Percentiles rank a stretch among this genome's conserved stretches.
These are phyloP conservation scores for Beris chalybata DNA, from an alignment of 2,888 invertebrate species.

Conservation along the genomic window DNA sequence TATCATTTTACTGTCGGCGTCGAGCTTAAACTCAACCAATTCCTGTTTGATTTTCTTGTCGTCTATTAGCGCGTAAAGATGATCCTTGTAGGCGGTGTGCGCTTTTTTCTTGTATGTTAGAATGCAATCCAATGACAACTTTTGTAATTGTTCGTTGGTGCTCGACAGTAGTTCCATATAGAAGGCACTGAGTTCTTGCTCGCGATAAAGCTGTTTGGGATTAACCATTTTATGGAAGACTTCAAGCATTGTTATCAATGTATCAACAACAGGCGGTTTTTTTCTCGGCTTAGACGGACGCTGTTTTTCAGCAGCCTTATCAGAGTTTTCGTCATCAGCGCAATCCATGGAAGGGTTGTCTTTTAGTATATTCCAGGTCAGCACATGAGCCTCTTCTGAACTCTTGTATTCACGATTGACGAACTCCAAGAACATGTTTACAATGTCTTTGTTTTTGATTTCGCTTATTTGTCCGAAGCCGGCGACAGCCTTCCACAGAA, in stretches of 20 bases:
- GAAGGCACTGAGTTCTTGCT: slow-evolving; percentile 72
- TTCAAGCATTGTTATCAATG: slow-evolving; percentile 68
- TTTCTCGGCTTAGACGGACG: slow-evolving; percentile 39
- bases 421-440: slow-evolving; percentile 78
- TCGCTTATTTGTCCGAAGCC: slow-evolving; percentile 76
- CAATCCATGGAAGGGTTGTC: slow-evolving; percentile 43
- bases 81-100: slow-evolving; percentile 76
- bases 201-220: slow-evolving; percentile 77
- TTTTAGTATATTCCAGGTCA: slow-evolving; percentile 59
- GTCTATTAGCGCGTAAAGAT: slow-evolving; percentile 78
- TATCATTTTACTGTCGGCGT: slow-evolving; percentile 69
- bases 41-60: slow-evolving; percentile 88
- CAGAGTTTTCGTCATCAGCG: slow-evolving; percentile 39
- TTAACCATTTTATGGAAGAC: slow-evolving; percentile 79
- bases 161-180: slow-evolving; percentile 80
- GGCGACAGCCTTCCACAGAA: slow-evolving; percentile 80
- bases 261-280: slow-evolving; percentile 38
- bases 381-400: slow-evolving; percentile 61
- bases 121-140: slow-evolving; percentile 82
- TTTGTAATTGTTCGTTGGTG: slow-evolving; percentile 78
- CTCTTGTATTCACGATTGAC: slow-evolving; percentile 64
- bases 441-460: slow-evolving; percentile 76
- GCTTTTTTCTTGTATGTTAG: slow-evolving; percentile 82
- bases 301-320: slow-evolving; percentile 35
- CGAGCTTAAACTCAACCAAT: slow-evolving; percentile 77